Conservation (phyloP, 2,888 invertebrate species). For the Leptopilina drosophilae region DNA sequence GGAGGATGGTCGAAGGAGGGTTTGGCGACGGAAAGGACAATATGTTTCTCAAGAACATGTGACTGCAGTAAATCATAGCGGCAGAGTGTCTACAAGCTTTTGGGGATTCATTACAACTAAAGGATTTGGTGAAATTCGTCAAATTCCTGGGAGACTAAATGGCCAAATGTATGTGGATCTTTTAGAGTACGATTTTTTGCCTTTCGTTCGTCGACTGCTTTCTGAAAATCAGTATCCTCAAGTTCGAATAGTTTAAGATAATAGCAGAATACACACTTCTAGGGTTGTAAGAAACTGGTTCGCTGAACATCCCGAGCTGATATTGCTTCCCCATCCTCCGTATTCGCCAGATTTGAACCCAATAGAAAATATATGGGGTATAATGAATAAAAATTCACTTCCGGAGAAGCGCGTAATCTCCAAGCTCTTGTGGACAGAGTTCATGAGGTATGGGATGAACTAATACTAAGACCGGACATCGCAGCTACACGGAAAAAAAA, state of each 20-base stretch:
- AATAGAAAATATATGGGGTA: constrained; percentile 59
- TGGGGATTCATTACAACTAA: constrained; percentile 42
- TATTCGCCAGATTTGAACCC: constrained; percentile 58
- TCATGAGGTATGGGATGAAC: neutral
- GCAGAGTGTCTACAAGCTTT: constrained; percentile 20
- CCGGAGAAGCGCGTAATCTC: neutral
- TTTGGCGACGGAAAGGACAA: constrained; percentile 6
- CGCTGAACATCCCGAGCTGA: constrained; percentile 48
- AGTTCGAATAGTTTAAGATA: constrained; percentile 49
- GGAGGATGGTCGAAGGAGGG: constrained; percentile 29
- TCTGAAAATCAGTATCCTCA: constrained; percentile 41
- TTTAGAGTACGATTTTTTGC: constrained; percentile 50
- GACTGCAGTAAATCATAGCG: neutral
- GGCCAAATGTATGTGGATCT: constrained; percentile 47
- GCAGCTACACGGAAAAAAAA: too few species aligned
- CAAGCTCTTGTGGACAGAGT: neutral
- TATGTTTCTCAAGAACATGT: neutral
- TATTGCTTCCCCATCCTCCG: constrained; percentile 52
- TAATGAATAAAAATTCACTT: constrained; percentile 39
- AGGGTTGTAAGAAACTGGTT: constrained; percentile 51
- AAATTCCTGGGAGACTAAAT: constrained; percentile 46
- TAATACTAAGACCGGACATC: neutral
- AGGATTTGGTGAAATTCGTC: constrained; percentile 27
- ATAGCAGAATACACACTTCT: constrained; percentile 53
- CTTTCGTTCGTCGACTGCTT: constrained; percentile 45